A percentile compares a stretch with the other conserved stretches of the same genome.
phyloP scores from a whole-genome alignment of 2,113 vertebrate species.

The Rhinolophus sinicus region DNA sequence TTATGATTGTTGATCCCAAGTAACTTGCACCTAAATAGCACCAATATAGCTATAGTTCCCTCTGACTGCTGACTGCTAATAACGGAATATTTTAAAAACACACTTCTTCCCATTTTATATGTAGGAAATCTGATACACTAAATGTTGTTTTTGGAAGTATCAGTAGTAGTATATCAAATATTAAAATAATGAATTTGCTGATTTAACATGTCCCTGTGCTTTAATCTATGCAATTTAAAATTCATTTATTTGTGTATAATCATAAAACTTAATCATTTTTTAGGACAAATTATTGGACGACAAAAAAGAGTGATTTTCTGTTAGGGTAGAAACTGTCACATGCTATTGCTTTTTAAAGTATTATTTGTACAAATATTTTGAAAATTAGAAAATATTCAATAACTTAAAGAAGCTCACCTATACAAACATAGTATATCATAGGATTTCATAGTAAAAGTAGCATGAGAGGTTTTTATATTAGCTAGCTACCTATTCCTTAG shows the following conservation, averaged over 20 bases:
- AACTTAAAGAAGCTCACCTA: background rate
- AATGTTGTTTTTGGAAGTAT: background rate
- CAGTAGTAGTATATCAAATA: background rate
- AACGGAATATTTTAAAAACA: slow-evolving; percentile 3
- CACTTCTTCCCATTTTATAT: background rate
- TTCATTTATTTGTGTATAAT: background rate
- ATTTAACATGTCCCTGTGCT: background rate
- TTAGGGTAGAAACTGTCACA: background rate
- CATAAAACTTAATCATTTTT: background rate
- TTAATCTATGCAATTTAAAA: slow-evolving; percentile 32
- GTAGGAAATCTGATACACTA: background rate
- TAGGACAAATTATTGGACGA: slow-evolving; percentile 39
- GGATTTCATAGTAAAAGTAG: background rate
- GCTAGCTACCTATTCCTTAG: background rate
- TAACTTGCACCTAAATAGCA: background rate
- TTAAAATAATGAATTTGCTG: slow-evolving; percentile 26
- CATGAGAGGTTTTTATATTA: background rate
- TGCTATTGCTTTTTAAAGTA: background rate
- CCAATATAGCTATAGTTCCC: background rate
- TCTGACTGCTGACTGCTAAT: background rate
- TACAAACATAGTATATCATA: background rate
- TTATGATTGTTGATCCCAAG: background rate
- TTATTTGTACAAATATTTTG: background rate
- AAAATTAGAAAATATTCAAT: slow-evolving; percentile 27
- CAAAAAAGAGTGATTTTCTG: background rate